A percentile compares a stretch with the other conserved stretches of the same genome.
phyloP scores from a whole-genome alignment of 92 coral and sea anemone genomes.

The Palythoa heliodiscus region DNA sequence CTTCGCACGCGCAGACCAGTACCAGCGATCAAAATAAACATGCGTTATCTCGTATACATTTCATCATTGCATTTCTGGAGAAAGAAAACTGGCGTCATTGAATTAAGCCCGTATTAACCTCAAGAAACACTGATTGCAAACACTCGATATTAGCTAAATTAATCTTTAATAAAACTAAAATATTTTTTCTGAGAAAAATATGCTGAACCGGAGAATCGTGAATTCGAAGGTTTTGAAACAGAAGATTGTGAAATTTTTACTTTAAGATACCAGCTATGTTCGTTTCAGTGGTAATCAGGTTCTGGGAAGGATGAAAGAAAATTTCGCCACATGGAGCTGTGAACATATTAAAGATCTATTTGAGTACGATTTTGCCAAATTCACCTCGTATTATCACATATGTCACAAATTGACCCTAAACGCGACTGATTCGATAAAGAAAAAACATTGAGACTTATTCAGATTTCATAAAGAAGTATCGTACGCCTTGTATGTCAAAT shows the following conservation, averaged over 20 bases:
- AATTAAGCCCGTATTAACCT: slow-evolving; percentile 34
- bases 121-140: slow-evolving; percentile 32
- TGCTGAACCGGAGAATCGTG: background rate
- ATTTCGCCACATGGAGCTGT: slow-evolving; percentile 43
- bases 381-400: slow-evolving; percentile 25
- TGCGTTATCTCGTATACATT: slow-evolving; percentile 25
- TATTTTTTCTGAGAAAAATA: background rate
- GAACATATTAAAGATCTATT: slow-evolving; percentile 40
- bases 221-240: background rate
- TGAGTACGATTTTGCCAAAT: slow-evolving; percentile 32
- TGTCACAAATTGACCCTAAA: slow-evolving; percentile 41
- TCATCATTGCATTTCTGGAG: slow-evolving; percentile 34
- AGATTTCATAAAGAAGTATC: slow-evolving; percentile 26
- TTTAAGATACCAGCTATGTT: background rate
- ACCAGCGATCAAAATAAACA: slow-evolving; percentile 22
- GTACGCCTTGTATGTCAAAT: background rate
- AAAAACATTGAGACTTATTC: slow-evolving; percentile 5
- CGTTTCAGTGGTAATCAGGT: background rate
- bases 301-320: slow-evolving; percentile 21
- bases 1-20: slow-evolving; percentile 26
- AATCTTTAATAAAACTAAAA: slow-evolving; percentile 18
- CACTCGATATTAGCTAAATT: slow-evolving; percentile 42
- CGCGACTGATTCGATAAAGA: slow-evolving; percentile 28
- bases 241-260: background rate
- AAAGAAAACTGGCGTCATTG: slow-evolving; percentile 45